These are phyloP conservation scores for Diogma glabrata DNA, from an alignment of 2,888 invertebrate species.

Conservation along the genomic window DNA sequence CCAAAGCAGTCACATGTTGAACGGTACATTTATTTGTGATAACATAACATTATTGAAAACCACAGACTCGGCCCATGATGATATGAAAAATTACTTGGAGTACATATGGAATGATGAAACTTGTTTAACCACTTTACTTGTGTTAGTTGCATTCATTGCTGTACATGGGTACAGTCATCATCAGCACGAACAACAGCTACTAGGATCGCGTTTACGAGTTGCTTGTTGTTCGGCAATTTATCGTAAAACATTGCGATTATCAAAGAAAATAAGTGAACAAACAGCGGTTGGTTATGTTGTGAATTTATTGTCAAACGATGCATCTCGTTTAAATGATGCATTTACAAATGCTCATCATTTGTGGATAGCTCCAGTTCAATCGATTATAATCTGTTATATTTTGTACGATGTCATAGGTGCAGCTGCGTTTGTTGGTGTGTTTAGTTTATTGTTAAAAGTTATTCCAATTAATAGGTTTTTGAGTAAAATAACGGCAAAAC, in stretches of 20 bases:
- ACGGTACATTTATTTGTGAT: no score
- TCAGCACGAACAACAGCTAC: conserved; percentile 33
- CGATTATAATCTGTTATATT: conserved; percentile 54
- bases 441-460: conserved; percentile 61
- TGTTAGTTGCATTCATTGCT: conserved; percentile 30
- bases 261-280: conserved; percentile 54
- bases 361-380: conserved; percentile 71
- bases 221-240: conserved; percentile 56
- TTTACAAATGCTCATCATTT: conserved; percentile 75
- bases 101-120: conserved; percentile 32
- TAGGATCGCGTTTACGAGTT: conserved; percentile 53
- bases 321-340: conserved; percentile 79
- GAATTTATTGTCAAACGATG: conserved; percentile 88
- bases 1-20: no score
- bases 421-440: conserved; percentile 65
- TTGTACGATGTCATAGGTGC: conserved; percentile 64
- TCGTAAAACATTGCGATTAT: conserved; percentile 56
- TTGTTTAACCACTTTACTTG: conserved; percentile 29
- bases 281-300: conserved; percentile 82
- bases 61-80: no score
- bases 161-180: conserved; percentile 32
- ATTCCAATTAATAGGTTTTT: conserved; percentile 64
- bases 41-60: no score
- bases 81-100: no score
- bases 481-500: conserved; percentile 31